Conservation (phyloP, 2,888 invertebrate species). For the Drosophila sordidapex region DNA sequence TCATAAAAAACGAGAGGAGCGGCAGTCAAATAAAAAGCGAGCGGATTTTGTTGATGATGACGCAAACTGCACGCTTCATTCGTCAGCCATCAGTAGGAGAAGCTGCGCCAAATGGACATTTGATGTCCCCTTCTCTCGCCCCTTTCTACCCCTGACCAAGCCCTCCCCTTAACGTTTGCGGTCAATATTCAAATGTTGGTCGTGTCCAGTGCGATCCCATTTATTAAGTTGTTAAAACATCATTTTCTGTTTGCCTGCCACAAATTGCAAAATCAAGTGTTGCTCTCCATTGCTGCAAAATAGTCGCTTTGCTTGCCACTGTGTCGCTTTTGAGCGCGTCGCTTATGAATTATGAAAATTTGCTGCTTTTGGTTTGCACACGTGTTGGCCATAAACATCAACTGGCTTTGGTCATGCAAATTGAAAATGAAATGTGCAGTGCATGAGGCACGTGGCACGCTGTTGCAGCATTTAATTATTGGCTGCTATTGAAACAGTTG, state of each 20-base stretch:
- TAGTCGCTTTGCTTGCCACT: constrained; percentile 5
- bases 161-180: not conserved
- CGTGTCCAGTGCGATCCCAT: constrained; percentile 43
- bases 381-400: constrained; percentile 73
- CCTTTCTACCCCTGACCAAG: too few relatives aligned
- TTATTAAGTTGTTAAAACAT: constrained; percentile 74
- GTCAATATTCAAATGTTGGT: constrained; percentile 68
- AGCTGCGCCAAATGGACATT: constrained; percentile 30
- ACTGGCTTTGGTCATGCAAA: constrained; percentile 65
- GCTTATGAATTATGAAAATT: constrained; percentile 74
- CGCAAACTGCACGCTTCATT: constrained; percentile 54
- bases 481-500: constrained; percentile 15
- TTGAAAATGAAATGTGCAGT: constrained; percentile 74
- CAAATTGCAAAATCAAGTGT: constrained; percentile 57
- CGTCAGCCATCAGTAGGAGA: constrained; percentile 26
- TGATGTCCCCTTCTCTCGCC: not conserved
- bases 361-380: constrained; percentile 53
- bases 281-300: constrained; percentile 34
- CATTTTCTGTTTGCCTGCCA: constrained; percentile 52
- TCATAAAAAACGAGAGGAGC: constrained; percentile 53
- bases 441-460: constrained; percentile 14
- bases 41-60: constrained; percentile 51
- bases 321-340: constrained; percentile 20
- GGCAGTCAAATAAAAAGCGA: constrained; percentile 66
- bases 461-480: not conserved